Base-by-base conservation (phyloP, 2,113 vertebrate species). In the Dipodomys merriami region DNA sequence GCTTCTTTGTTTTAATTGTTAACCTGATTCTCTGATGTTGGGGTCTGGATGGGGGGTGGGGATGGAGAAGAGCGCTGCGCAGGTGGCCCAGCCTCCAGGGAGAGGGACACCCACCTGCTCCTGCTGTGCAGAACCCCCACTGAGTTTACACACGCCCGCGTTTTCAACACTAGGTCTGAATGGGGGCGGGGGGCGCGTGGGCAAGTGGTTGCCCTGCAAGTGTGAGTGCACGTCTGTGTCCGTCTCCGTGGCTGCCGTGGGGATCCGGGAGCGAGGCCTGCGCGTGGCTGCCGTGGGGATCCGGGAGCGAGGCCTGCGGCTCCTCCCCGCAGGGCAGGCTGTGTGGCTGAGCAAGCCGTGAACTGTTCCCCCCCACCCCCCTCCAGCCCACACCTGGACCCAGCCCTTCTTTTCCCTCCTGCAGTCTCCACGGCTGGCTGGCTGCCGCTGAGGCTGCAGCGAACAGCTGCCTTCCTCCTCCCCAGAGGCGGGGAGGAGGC, bases 81-180 rank as follows among this genome's bases (percentile, higher is more conserved):
- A 53, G 64, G 91, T 53, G 87, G 97, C 94, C 96, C 90, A 69
- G 90, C 90, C 76, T 77, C 1, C 1, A 2, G 33, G 94, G 33
- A 39, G 8, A 29, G 53, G 95, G 94, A 62, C 93, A 20, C 97
- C n/a, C 23, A 57, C 97, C 97, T 83, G 78, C 92, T 96, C 96
- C 96, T 97, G 85, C 95, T 35, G 96, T 97, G 94, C 96, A 97
- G 95, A 96, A 91, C 81, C 96, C n/a, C 97, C 97, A 93, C 95
- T 94, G 95, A 97, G 97, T 98, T 97, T 97, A 97, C 97, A 97
- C 97, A 96, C 62, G 90, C 30, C 0, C 80, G 95, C 97, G 96
- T 97, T 92, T 96, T 97, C 97, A 98, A 98, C 98, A 98, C 98
- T 98, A 98, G 96, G 97, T 95, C 96, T 97, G 97, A 97, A 83